Base-by-base conservation (phyloP, 2,888 invertebrate genomes). In the Apantesis nais region DNA sequence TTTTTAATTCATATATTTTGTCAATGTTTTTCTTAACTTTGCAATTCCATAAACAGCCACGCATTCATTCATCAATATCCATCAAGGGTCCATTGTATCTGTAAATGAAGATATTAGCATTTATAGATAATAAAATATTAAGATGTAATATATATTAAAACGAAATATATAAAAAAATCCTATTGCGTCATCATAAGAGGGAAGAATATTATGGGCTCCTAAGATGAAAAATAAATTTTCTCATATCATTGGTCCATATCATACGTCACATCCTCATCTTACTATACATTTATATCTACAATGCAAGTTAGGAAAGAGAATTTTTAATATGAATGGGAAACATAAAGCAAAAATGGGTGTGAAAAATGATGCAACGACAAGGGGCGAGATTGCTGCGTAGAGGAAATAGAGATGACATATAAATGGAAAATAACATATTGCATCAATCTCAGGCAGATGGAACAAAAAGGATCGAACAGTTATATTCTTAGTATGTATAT, bases 321-420 rank as follows among this genome's bases (percentile, higher is more conserved):
- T 58, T 58, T 58, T 58, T 29, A 29, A 29, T 58, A 58, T 58
- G 25, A 58, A 58, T 58, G 58, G 29, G 58, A 14, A 16, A 58
- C 29, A 4, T 58, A 16, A 58, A 58, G 58, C 29, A 29, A 14
- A 58, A 7, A 29, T 58, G 29, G 29, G 58, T 25, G 29, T 58
- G 29, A 58, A 58, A 58, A 58, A 58, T 58, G 58, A 58, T 58
- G 58, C 58, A 58, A 16, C 58, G 29, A 58, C 22, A 58, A 58
- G 14, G 58, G 25, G 16, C 12, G 58, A 58, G 58, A 58, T 29
- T 58, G 58, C 58, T 58, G 14, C 4, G 48, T 52, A 11, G n/a
- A 55, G 25, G 25, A 29, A 8, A 25, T 29, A 16, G 58, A 58
- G 25, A 58, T 58, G 58, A 29, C 58, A 29, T 29, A 25, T 58